Base-by-base conservation (phyloP, 2,797 vertebrate species). In the Masticophis lateralis region DNA sequence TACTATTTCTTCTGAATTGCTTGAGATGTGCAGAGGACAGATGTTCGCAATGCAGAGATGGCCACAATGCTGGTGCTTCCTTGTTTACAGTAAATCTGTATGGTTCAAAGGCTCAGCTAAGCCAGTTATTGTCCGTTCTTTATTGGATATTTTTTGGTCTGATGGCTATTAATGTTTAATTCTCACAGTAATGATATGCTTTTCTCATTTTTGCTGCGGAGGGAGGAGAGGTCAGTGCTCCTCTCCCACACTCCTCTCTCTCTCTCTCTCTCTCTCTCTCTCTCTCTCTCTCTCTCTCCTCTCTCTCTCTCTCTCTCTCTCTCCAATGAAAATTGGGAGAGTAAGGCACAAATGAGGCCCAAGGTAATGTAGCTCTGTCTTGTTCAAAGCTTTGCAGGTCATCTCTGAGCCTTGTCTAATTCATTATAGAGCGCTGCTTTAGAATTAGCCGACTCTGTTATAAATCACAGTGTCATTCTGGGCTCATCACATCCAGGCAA, bases 391-490 rank as follows among this genome's bases (percentile, higher is more conserved):
- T 20, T 92, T 96, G 92, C 91, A 92, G 94, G 93, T 97, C 95
- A 95, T 96, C 14, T 86, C 4, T 93, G 94, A 96, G 92, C 92
- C 86, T 93, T 94, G 90, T 95, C 95, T 79, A 92, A 94, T 91
- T 96, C 90, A 20, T 93, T 97, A 90, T 95, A 94, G 95, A 93
- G 95, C 94, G 63, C 95, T 95, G 95, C 96, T 97, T 96, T 95
- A 97, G 96, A 95, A 96, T 95, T 95, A 95, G 95, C 95, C 97
- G 97, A 97, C 94, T 94, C 94, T 94, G 16, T 91, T 94, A 92
- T 95, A 96, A 97, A 97, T 97, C 55, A 91, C 94, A 96, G 96
- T 98, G 97, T 97, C 98, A 96, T 66, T 96, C 97, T 89, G 91
- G 96, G 53, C 96, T 92, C 97, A 96, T 97, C 96, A 88, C 89